Conservation (phyloP, 2,888 invertebrate species). For the Gnatocerus cornutus region DNA sequence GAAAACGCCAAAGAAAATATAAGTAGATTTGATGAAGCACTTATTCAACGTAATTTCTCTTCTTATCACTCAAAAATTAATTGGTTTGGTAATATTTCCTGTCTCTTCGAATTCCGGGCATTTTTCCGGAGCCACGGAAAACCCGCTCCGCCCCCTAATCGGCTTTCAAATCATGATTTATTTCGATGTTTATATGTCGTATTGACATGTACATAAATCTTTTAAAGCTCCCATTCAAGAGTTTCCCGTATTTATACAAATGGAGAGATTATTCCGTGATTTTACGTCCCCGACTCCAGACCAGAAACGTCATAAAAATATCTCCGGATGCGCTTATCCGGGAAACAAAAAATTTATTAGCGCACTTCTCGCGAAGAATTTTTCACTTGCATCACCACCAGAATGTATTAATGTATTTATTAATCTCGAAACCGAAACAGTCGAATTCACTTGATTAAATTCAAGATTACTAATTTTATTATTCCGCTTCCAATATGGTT, state of each 20-base stretch:
- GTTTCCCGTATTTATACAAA: conserved; percentile 58
- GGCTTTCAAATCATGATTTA: conserved; percentile 61
- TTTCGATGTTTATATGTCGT: conserved; percentile 61
- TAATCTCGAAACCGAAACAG: no score
- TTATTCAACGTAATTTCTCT: not conserved
- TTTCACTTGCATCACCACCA: no score
- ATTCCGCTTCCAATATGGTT: no score
- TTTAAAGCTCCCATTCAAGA: conserved; percentile 55
- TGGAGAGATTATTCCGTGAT: conserved; percentile 56
- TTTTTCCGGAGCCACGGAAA: conserved; percentile 23
- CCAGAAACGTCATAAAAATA: conserved; percentile 24
- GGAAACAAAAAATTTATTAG: not conserved
- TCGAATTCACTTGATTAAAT: no score
- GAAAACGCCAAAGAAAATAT: not conserved
- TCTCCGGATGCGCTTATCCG: not conserved
- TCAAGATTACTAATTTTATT: no score
- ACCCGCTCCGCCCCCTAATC: conserved; percentile 52
- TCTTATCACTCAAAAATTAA: not conserved
- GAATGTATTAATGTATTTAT: no score
- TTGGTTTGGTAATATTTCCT: not conserved
- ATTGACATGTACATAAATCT: conserved; percentile 62
- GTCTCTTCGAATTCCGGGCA: conserved; percentile 6
- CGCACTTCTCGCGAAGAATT: no score
- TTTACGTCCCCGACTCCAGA: conserved; percentile 44
- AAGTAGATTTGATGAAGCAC: conserved; percentile 3